Conservation (phyloP, 2,797 vertebrate genomes). For the Micropoecilia bifurca region DNA sequence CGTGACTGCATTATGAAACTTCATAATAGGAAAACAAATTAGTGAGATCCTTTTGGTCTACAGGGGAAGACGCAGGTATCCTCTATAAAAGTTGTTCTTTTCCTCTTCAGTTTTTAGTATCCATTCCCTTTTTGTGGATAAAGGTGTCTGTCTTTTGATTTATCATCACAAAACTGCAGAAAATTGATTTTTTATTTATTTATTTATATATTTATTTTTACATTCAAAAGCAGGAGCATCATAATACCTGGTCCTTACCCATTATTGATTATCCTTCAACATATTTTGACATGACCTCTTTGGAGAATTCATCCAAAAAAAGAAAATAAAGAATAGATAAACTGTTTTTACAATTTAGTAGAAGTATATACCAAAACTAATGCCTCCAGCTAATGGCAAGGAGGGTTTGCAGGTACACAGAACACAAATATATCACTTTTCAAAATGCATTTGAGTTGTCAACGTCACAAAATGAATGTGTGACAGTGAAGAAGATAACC, state of each 20-base stretch:
- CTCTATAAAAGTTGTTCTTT: slow-evolving; percentile 14
- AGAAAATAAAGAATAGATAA: slow-evolving; percentile 33
- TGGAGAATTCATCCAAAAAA: slow-evolving; percentile 48
- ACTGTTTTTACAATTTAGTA: slow-evolving; percentile 36
- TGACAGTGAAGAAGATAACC: slow-evolving; percentile 32
- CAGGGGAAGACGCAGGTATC: background rate
- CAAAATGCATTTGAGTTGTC: slow-evolving; percentile 29
- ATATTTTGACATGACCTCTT: slow-evolving; percentile 49
- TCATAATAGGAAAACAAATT: background rate
- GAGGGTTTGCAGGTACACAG: slow-evolving; percentile 11
- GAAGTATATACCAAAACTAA: slow-evolving; percentile 43
- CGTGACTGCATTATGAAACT: background rate
- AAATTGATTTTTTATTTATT: slow-evolving; percentile 29
- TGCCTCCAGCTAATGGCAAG: slow-evolving; percentile 33
- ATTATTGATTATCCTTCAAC: slow-evolving; percentile 68
- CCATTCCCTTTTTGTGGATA: slow-evolving; percentile 8
- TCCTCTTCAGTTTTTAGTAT: slow-evolving; percentile 14
- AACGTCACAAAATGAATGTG: slow-evolving; percentile 39
- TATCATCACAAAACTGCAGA: slow-evolving; percentile 41
- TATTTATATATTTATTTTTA: background rate
- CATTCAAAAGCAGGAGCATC: slow-evolving; percentile 44
- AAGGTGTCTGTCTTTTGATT: slow-evolving; percentile 29
- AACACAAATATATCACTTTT: slow-evolving; percentile 36
- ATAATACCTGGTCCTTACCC: slow-evolving; percentile 47
- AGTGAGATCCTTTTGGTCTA: background rate